Percentiles rank a stretch among this genome's conserved stretches.
These are phyloP conservation scores for Bombus breviceps DNA, from an alignment of 1,140 invertebrate genomes.

Conservation along the genomic window DNA sequence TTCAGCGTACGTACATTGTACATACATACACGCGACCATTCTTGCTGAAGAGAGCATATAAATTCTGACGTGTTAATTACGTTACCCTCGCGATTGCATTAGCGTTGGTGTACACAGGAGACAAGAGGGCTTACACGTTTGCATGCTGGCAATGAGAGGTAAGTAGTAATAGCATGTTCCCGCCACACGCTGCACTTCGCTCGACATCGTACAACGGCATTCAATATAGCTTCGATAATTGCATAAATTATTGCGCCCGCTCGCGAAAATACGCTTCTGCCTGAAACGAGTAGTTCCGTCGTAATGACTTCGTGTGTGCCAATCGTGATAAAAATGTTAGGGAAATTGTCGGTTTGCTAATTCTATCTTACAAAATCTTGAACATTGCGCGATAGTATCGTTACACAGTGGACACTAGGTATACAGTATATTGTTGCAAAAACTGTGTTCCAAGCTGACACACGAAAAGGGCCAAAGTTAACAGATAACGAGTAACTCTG, in stretches of 20 bases:
- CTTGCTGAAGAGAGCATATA: conserved; percentile 26
- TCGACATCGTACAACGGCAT: not conserved
- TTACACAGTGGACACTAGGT: no score
- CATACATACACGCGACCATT: not conserved
- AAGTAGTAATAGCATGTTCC: conserved; percentile 23
- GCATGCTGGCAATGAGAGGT: conserved; percentile 3
- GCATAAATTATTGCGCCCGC: not conserved
- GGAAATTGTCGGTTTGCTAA: not conserved
- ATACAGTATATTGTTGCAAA: no score
- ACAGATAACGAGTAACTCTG: no score
- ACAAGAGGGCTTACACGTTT: conserved; percentile 32
- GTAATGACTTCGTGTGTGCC: no score
- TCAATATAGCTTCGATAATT: conserved; percentile 22
- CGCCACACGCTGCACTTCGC: not conserved
- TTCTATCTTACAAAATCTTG: not conserved
- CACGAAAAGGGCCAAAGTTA: no score
- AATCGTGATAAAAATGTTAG: not conserved
- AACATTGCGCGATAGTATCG: no score
- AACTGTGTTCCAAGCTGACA: no score
- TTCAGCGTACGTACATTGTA: not conserved
- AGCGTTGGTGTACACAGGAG: not conserved
- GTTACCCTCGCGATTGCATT: conserved; percentile 42
- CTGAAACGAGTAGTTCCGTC: not conserved
- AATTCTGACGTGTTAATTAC: conserved; percentile 51
- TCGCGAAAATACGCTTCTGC: no score